phyloP scores from a whole-genome alignment of 2,888 invertebrate genomes.

The Troides helena region DNA sequence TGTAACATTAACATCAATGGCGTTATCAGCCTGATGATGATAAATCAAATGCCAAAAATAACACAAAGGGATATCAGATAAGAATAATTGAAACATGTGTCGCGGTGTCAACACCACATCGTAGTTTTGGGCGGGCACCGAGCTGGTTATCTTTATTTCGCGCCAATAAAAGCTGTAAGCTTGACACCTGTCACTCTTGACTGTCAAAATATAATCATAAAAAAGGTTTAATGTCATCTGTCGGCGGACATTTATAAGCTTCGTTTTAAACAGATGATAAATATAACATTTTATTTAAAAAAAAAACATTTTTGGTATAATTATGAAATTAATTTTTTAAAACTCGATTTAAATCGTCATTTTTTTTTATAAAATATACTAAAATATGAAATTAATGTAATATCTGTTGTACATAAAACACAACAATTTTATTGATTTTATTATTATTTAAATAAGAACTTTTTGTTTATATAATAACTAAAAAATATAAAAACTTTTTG shows the following conservation, averaged over 20 bases:
- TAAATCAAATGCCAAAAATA: slow-evolving; percentile 37
- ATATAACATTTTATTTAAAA: too few relatives aligned
- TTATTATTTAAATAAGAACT: too few relatives aligned
- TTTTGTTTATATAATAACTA: too few relatives aligned
- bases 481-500: too few relatives aligned
- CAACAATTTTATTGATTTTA: too few relatives aligned
- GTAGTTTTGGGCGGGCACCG: slow-evolving; percentile 52
- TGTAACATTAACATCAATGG: slow-evolving; percentile 11
- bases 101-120: slow-evolving; percentile 43
- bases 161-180: slow-evolving; percentile 62
- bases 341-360: too few relatives aligned
- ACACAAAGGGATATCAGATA: slow-evolving; percentile 59
- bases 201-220: slow-evolving; percentile 23
- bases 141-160: slow-evolving; percentile 52
- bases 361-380: too few relatives aligned
- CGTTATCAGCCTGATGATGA: slow-evolving; percentile 17
- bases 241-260: not conserved
- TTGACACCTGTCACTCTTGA: slow-evolving; percentile 62
- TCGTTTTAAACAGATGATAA: not conserved
- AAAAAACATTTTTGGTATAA: too few relatives aligned
- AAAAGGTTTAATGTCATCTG: slow-evolving; percentile 17
- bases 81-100: slow-evolving; percentile 77
- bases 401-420: too few relatives aligned
- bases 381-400: too few relatives aligned
- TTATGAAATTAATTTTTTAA: too few relatives aligned